Evolutionary conservation across 2,113 vertebrate genomes (phyloP).

Genomic region (Pogonocichla stellata): DNA sequence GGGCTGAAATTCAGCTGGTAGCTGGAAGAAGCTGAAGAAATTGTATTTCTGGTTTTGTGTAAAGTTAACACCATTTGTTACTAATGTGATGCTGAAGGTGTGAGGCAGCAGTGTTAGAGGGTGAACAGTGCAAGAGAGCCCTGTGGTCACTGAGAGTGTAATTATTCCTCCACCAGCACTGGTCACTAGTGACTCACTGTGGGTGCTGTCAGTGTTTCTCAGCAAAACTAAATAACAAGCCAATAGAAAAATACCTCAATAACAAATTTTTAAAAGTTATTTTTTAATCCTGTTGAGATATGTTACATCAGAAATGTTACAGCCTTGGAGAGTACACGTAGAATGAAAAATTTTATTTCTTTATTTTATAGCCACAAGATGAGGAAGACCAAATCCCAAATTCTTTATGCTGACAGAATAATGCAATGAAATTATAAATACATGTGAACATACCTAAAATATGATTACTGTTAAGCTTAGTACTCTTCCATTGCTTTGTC

Average conservation of each 20-base stretch:
- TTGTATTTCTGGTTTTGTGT: not conserved
- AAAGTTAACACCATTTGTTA: not conserved
- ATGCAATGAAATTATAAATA: not conserved
- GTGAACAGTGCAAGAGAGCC: not conserved
- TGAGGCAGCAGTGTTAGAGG: not conserved
- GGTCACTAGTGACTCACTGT: not conserved
- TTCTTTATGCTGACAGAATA: not conserved
- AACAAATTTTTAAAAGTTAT: not conserved
- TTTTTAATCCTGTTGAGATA: not conserved
- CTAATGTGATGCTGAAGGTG: not conserved
- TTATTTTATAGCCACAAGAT: not conserved
- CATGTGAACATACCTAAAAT: not conserved
- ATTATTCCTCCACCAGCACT: not conserved
- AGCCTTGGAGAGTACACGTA: not conserved
- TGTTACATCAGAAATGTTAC: not conserved
- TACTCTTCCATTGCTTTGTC: not conserved
- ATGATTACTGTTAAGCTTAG: not conserved
- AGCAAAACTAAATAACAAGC: not conserved
- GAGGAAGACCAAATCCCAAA: not conserved
- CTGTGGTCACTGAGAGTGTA: not conserved
- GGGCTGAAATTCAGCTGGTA: not conserved
- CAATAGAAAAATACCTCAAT: not conserved
- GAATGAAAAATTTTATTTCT: not conserved
- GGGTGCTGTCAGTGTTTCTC: not conserved
- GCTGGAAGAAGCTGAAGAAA: not conserved